Base-by-base conservation (phyloP, 2,888 invertebrate genomes). In the Torymus texanus region DNA sequence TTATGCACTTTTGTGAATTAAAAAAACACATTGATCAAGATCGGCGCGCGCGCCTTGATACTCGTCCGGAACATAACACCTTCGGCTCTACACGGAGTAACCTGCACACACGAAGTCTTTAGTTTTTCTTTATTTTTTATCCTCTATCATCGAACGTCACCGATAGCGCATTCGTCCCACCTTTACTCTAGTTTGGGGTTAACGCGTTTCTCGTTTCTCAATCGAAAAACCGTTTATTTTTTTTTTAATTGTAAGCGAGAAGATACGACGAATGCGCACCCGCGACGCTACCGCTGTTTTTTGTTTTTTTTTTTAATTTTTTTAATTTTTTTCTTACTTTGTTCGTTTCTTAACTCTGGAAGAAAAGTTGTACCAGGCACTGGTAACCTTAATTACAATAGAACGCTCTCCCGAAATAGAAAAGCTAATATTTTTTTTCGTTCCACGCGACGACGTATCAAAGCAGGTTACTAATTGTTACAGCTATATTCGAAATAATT, bases 51-150 rank as follows among this genome's bases (percentile, higher is more conserved):
- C 74, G 77, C 81, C 78, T 81, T 81, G 81, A 81, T 81, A 79
- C 81, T 81, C 81, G 81, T 81, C 81, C 77, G 79, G 81, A 81
- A 81, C 79, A 77, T 81, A 81, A 81, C 81, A 81, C 71, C 81
- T 74, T 65, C 71, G 73, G 55, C 58, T 79, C 67, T 75, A 75
- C 63, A 67, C 72, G 78, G 65, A 77, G 81, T 81, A 79, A 81
- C 79, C 81, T 81, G 81, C 81, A 78, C 62, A 68, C 68, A 78
- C 81, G 75, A 78, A 78, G 78, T 78, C 78, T 73, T 18, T 51
- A 53, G 68, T 41, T 75, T 72, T 50, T 65, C 67, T 58, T 8
- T 41, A 8, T 41, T 8, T 41, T 41, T 41, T 41, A 41, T 41
- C 41, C 10, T 41, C 1, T 41, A 41, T 29, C 12, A 63, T 41